Percentiles rank a stretch among this genome's conserved stretches.
Conservation (phyloP, 2,888 invertebrate species). For the Eumacrocentrus americanus region DNA sequence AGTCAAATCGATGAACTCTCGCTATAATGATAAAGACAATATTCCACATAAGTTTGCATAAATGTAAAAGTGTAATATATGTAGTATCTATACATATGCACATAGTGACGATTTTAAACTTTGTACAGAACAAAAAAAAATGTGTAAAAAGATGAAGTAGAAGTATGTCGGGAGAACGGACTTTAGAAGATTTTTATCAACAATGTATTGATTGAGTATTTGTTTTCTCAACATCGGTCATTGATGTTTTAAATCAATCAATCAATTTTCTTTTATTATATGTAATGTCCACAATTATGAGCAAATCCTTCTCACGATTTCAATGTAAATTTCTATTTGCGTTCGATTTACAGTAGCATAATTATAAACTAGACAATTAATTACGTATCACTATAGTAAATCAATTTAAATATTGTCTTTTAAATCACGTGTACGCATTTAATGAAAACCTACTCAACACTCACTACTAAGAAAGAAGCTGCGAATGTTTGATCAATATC, state of each 20-base stretch:
- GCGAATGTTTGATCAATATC: constrained; percentile 3
- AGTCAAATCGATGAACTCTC: constrained; percentile 33
- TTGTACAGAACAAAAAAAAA: constrained; percentile 34
- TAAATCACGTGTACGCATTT: constrained; percentile 2
- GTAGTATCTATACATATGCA: constrained; percentile 33
- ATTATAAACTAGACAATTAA: not conserved
- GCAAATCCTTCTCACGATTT: not conserved
- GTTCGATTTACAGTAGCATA: not conserved
- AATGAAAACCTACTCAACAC: constrained; percentile 13
- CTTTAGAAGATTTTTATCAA: constrained; percentile 13
- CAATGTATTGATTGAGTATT: constrained; percentile 17
- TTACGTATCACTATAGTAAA: not conserved
- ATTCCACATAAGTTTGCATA: constrained; percentile 3
- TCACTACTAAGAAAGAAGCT: not conserved
- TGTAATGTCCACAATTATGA: not conserved
- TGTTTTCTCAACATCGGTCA: not conserved
- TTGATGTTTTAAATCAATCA: constrained; percentile 1
- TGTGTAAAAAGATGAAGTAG: not conserved
- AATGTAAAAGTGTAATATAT: constrained; percentile 20
- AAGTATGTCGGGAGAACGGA: constrained; percentile 11
- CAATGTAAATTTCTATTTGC: not conserved
- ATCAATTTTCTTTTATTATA: not conserved
- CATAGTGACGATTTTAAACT: constrained; percentile 30
- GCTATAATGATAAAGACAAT: constrained; percentile 10
- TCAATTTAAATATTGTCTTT: not conserved